A percentile compares a stretch with the other conserved stretches of the same genome.
Conservation (phyloP, 1,140 invertebrate species). For the Spodoptera frugiperda region DNA sequence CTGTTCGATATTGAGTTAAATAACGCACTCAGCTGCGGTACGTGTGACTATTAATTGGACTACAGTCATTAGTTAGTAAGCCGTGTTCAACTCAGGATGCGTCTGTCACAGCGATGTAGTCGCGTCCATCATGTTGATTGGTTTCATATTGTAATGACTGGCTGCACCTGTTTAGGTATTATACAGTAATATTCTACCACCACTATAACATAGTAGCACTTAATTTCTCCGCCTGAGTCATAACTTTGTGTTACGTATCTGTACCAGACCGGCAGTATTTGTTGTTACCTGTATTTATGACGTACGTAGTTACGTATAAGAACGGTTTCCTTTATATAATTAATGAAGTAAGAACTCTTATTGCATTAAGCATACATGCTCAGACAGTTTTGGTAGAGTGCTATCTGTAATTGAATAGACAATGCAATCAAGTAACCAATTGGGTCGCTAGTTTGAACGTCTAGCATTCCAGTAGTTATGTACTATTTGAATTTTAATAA, state of each 20-base stretch:
- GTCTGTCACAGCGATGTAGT: conserved; percentile 48
- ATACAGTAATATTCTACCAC: conserved; percentile 45
- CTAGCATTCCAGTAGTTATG: conserved; percentile 21
- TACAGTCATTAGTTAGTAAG: conserved; percentile 65
- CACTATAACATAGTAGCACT: too few relatives aligned
- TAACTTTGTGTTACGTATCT: conserved; percentile 48
- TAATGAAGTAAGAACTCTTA: too few relatives aligned
- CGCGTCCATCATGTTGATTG: conserved; percentile 68
- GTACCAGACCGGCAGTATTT: conserved; percentile 36
- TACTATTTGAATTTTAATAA: conserved; percentile 38
- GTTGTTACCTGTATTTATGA: background rate
- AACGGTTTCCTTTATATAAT: too few relatives aligned
- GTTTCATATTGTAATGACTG: conserved; percentile 67
- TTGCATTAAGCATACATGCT: conserved; percentile 9
- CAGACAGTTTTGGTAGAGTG: conserved; percentile 25
- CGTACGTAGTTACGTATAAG: too few relatives aligned
- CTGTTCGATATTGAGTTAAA: conserved; percentile 48
- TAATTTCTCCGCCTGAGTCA: too few relatives aligned
- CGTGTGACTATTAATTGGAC: conserved; percentile 72
- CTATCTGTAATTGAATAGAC: conserved; percentile 33
- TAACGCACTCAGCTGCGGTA: conserved; percentile 65
- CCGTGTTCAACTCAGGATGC: conserved; percentile 55
- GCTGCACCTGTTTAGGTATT: conserved; percentile 50
- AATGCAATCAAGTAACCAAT: conserved; percentile 34
- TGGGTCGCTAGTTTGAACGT: conserved; percentile 5